These are phyloP conservation scores for Drosophila triauraria DNA, from an alignment of 1,140 invertebrate genomes.

Conservation along the genomic window DNA sequence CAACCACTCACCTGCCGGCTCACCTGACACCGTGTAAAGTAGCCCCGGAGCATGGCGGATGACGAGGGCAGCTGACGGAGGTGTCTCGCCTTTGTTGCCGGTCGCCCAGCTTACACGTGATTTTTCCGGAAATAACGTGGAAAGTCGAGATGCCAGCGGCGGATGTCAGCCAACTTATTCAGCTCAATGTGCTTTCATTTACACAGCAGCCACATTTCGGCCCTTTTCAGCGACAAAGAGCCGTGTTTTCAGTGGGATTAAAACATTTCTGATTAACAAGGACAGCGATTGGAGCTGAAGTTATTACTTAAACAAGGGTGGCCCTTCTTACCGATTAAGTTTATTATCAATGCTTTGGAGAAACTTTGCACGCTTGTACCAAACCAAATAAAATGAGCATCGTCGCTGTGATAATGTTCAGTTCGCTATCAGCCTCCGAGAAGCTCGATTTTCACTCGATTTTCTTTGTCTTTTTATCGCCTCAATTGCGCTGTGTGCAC, in stretches of 20 bases:
- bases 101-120: slow-evolving; percentile 42
- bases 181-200: slow-evolving; percentile 27
- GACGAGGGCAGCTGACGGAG: slow-evolving; percentile 30
- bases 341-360: too few relatives aligned
- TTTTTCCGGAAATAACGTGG: slow-evolving; percentile 35
- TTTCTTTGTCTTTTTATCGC: background rate
- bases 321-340: background rate
- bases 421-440: background rate
- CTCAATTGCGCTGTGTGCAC: background rate
- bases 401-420: background rate
- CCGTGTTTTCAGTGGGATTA: slow-evolving; percentile 5
- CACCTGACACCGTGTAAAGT: slow-evolving; percentile 56
- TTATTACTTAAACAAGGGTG: background rate
- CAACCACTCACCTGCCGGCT: slow-evolving; percentile 8
- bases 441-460: background rate
- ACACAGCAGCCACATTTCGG: slow-evolving; percentile 3
- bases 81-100: slow-evolving; percentile 63
- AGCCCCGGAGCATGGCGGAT: slow-evolving; percentile 59
- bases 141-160: slow-evolving; percentile 13
- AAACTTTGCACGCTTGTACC: too few relatives aligned
- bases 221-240: slow-evolving; percentile 3
- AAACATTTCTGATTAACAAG: slow-evolving; percentile 14
- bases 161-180: slow-evolving; percentile 22
- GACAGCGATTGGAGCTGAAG: background rate
- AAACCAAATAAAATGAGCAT: too few relatives aligned